These are phyloP conservation scores for Hydra vulgaris DNA, from an alignment of 30 jellyfish, hydroid and myxozoan genomes.

Conservation along the genomic window DNA sequence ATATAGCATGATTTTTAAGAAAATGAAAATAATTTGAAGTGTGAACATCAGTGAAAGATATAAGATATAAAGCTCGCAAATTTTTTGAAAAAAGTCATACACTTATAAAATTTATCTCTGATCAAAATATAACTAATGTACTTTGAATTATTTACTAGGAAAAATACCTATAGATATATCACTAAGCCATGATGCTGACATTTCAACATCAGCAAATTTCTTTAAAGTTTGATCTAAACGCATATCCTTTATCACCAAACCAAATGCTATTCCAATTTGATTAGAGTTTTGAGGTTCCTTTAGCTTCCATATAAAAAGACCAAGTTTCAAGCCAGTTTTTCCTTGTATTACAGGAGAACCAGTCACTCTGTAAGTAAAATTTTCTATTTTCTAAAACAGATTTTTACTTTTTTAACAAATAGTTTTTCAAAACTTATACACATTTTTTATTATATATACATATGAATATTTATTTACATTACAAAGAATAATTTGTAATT, in stretches of 20 bases:
- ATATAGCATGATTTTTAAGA: no score
- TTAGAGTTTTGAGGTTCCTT: not conserved
- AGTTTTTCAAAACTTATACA: not conserved
- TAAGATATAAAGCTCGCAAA: no score
- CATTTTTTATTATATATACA: no score
- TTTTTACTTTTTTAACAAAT: not conserved
- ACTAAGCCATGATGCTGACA: not conserved
- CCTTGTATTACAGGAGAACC: not conserved
- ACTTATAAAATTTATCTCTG: not conserved
- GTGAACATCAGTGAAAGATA: no score
- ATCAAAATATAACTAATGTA: not conserved
- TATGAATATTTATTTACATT: no score
- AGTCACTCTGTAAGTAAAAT: not conserved
- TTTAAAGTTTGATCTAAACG: not conserved
- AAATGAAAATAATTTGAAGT: no score
- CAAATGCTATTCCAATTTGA: not conserved
- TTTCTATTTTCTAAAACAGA: not conserved
- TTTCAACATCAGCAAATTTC: not conserved
- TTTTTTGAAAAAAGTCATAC: not conserved
- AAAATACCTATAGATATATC: not conserved
- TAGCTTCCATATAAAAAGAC: not conserved
- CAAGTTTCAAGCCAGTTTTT: not conserved
- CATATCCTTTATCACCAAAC: not conserved
- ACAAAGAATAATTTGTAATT: no score
- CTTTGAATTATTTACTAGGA: not conserved